Evolutionary conservation across 1,140 invertebrate genomes (phyloP).

Genomic region (Cyphomyrmex costatus): DNA sequence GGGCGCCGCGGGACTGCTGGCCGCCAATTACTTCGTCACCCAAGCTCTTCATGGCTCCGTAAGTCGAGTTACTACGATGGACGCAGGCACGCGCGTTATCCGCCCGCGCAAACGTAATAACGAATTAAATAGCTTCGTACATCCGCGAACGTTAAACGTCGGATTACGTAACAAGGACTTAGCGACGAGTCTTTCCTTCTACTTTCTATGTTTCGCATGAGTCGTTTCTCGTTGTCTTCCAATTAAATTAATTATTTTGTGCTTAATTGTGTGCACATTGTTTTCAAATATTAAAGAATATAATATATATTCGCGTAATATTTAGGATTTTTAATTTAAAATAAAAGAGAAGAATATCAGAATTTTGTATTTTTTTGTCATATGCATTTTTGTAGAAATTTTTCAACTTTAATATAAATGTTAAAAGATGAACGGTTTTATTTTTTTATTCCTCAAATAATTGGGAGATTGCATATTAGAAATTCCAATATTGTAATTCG

Average conservation of each 20-base stretch:
- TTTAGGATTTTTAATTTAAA: background rate
- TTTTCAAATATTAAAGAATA: background rate
- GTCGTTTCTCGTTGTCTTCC: background rate
- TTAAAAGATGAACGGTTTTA: background rate
- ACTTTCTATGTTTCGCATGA: background rate
- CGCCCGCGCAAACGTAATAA: conserved; percentile 44
- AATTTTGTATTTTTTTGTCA: background rate
- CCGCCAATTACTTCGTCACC: conserved; percentile 88
- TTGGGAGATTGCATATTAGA: background rate
- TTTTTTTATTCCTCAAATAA: background rate
- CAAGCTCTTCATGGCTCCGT: conserved; percentile 88
- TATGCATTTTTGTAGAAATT: background rate
- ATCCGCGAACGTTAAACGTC: background rate
- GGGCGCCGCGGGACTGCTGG: conserved; percentile 87
- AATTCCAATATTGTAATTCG: background rate
- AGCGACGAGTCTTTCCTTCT: conserved; percentile 2
- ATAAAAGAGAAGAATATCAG: background rate
- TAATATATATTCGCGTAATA: background rate
- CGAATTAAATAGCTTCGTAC: background rate
- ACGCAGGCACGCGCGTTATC: background rate
- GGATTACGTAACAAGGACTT: conserved; percentile 7
- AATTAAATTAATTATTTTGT: background rate
- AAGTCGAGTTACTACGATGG: conserved; percentile 74
- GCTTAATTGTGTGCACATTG: background rate
- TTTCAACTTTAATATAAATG: background rate